A percentile compares a stretch with the other conserved stretches of the same genome.
Evolutionary conservation across 2,888 invertebrate species (phyloP).

Genomic region (Pycnomerus fuliginosus): DNA sequence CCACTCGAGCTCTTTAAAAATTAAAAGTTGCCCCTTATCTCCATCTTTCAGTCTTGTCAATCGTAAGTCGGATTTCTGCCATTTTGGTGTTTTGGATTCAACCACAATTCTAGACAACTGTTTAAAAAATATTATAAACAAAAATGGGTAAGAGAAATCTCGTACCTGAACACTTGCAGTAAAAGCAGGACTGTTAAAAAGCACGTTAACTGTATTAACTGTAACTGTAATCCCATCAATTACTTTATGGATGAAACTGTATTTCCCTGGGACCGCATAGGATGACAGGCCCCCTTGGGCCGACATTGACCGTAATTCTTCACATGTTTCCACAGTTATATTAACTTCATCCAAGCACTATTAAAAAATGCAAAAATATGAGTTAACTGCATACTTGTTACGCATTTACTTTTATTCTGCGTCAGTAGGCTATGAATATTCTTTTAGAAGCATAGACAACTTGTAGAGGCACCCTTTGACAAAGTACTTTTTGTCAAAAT

Average conservation of each 20-base stretch:
- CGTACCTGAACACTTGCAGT: conserved; percentile 90
- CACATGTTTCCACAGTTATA: conserved; percentile 90
- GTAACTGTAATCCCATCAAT: conserved; percentile 96
- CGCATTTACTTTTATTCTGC: too few species aligned
- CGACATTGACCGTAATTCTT: conserved; percentile 70
- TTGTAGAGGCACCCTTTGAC: too few species aligned
- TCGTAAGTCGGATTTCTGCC: conserved; percentile 83
- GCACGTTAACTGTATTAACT: conserved; percentile 92
- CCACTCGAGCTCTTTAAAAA: conserved; percentile 98
- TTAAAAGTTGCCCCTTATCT: conserved; percentile 83
- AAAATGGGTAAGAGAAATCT: neutral
- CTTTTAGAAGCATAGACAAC: too few species aligned
- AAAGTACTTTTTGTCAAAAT: too few species aligned
- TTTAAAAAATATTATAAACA: neutral
- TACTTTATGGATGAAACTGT: conserved; percentile 87
- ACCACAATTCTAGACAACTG: conserved; percentile 91
- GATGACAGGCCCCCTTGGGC: conserved; percentile 58
- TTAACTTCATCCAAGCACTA: conserved; percentile 92
- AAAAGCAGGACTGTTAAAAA: conserved; percentile 93
- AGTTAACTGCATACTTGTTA: neutral
- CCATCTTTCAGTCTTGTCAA: conserved; percentile 90
- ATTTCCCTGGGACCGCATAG: conserved; percentile 66
- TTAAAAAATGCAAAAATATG: conserved; percentile 29
- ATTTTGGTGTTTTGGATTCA: conserved; percentile 91
- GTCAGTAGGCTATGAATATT: too few species aligned